These are phyloP conservation scores for Nannobrachium achirus DNA, from an alignment of 2,113 vertebrate species.

Conservation along the genomic window DNA sequence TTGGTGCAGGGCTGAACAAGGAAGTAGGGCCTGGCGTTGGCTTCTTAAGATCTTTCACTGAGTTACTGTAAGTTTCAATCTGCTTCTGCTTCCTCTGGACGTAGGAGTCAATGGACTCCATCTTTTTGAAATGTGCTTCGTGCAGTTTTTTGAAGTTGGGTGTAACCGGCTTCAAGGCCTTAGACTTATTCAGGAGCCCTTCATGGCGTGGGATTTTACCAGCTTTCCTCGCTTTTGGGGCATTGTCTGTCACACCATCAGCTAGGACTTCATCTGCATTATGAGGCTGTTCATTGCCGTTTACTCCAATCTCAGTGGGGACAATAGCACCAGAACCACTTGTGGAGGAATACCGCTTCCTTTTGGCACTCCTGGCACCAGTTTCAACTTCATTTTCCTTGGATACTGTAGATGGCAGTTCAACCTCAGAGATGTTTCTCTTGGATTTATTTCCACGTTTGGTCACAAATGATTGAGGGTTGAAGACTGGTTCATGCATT, in stretches of 20 bases:
- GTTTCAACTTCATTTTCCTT: slow-evolving; percentile 36
- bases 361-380: slow-evolving; percentile 45
- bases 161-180: slow-evolving; percentile 74
- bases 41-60: slow-evolving; percentile 81
- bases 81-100: slow-evolving; percentile 85
- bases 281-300: background rate
- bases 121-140: slow-evolving; percentile 91
- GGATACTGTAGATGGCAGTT: background rate
- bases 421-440: slow-evolving; percentile 52
- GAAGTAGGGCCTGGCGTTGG: slow-evolving; percentile 29
- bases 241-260: slow-evolving; percentile 7
- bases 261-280: slow-evolving; percentile 20
- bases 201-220: slow-evolving; percentile 76
- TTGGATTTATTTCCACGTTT: slow-evolving; percentile 66
- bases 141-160: slow-evolving; percentile 96
- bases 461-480: slow-evolving; percentile 64
- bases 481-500: background rate
- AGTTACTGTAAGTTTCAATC: slow-evolving; percentile 71
- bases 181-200: slow-evolving; percentile 67
- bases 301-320: background rate
- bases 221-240: slow-evolving; percentile 14
- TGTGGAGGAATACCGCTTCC: slow-evolving; percentile 56
- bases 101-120: slow-evolving; percentile 94
- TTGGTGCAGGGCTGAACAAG: slow-evolving; percentile 81
- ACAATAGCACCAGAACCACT: slow-evolving; percentile 10